A percentile compares a stretch with the other conserved stretches of the same genome.
Conservation (phyloP, 2,888 invertebrate species). For the Scaptomyza cyrtandrae region DNA sequence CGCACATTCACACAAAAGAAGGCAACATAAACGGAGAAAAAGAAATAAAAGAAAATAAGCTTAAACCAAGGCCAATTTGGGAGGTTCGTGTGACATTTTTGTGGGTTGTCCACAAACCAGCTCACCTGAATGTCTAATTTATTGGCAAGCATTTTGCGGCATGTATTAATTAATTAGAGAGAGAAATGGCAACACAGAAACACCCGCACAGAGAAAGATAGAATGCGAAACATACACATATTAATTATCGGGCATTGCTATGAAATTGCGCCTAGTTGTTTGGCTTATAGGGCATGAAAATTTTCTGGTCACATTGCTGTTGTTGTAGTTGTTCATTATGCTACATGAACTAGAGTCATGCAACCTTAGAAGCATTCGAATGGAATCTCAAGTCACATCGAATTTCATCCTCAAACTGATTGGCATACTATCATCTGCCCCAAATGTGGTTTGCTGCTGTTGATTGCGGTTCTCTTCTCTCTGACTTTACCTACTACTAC, state of each 20-base stretch:
- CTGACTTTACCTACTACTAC: not conserved
- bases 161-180: conserved; percentile 71
- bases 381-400: conserved; percentile 13
- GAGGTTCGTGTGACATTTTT: conserved; percentile 32
- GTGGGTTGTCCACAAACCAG: conserved; percentile 10
- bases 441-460: conserved; percentile 26
- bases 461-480: conserved; percentile 28
- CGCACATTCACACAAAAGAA: too few species aligned
- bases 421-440: conserved; percentile 26
- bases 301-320: conserved; percentile 17
- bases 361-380: conserved; percentile 33
- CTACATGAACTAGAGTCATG: conserved; percentile 11
- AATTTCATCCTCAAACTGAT: conserved; percentile 22
- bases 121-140: conserved; percentile 63
- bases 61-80: conserved; percentile 36
- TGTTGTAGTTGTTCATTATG: conserved; percentile 32
- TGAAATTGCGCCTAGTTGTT: conserved; percentile 40
- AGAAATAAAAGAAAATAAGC: conserved; percentile 14
- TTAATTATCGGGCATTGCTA: conserved; percentile 45
- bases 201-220: not conserved
- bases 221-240: conserved; percentile 26
- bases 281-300: conserved; percentile 30
- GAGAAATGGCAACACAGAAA: conserved; percentile 26
- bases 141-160: conserved; percentile 50
- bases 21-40: not conserved